phyloP scores from a whole-genome alignment of 2,797 vertebrate species.

The Salarias fasciatus region DNA sequence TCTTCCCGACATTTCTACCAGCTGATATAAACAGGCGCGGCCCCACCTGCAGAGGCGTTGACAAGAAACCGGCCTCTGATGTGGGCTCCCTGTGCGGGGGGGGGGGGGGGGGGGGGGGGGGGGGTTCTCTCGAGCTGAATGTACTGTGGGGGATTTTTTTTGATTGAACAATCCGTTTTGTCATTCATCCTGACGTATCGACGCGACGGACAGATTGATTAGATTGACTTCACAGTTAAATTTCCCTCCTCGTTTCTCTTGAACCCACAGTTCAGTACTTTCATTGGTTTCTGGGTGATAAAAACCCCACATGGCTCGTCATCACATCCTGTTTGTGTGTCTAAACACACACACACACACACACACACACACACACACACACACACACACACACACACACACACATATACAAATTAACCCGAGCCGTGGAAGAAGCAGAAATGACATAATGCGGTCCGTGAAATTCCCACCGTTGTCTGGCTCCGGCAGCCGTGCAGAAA shows the following conservation, averaged over 20 bases:
- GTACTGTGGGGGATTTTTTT: conserved; percentile 22
- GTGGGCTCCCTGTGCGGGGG: no score
- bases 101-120: conserved; percentile 32
- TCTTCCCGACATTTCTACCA: conserved; percentile 11
- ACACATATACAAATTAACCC: neutral
- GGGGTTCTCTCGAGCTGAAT: conserved; percentile 28
- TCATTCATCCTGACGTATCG: conserved; percentile 14
- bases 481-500: conserved; percentile 14
- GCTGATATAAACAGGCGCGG: conserved; percentile 13
- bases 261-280: conserved; percentile 14
- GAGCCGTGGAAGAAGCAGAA: conserved; percentile 21
- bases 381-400: neutral
- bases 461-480: conserved; percentile 57
- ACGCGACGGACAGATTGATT: neutral
- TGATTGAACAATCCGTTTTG: neutral
- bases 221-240: neutral
- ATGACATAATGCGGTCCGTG: conserved; percentile 47
- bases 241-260: conserved; percentile 13
- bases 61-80: conserved; percentile 53
- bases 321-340: conserved; percentile 49
- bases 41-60: conserved; percentile 39
- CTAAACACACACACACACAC: conserved; percentile 1
- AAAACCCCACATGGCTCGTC: conserved; percentile 28
- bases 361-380: neutral
- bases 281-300: neutral